Base-by-base conservation (phyloP, 2,113 vertebrate genomes). In the Helogale parvula region DNA sequence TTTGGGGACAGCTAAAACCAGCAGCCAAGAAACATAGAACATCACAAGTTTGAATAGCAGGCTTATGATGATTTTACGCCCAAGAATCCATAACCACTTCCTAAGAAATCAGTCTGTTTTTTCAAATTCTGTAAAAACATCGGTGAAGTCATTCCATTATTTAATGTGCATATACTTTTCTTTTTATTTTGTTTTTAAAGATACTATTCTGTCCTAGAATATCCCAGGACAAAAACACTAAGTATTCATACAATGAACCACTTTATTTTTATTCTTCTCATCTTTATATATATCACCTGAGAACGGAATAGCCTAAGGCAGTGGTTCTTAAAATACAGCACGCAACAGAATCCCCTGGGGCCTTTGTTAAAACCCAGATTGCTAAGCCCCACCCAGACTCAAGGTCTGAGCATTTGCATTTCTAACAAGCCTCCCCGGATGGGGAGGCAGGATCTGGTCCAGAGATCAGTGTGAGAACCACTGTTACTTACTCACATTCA, bases 1-100 rank as follows among this genome's bases (percentile, higher is more conserved):
- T 95, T 90, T 74, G 92, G 90, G 72, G 94, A 94, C 38, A 94
- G 84, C 35, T 41, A 54, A 83, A 82, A 23, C 65, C 33, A 63
- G 63, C n/a, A 66, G 47, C 29, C 17, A 35, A 52, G 82, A 79
- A 52, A 87, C 38, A 8, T 0, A 29, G 21, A 76, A 5, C 29
- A 27, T 60, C 31, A 29, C 25, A 60, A 8, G 7, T 87, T 92
- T 54, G 69, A 66, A 85, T 17, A 72, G 25, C 23, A 71, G 79
- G 74, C 35, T 92, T 47, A 5, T 33, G 83, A 66, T 52, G 71
- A 94, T 50, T 92, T 92, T 76, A 79, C 1, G 7, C 15, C 15
- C 17, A 85, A 33, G 31, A 82, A 95, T 65, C 79, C 65, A 74
- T 10, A 83, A 71, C 15, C 81, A 72, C 5, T 25, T 91, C 45